phyloP scores from a whole-genome alignment of 2,888 invertebrate species.

The Andrena bucephala region DNA sequence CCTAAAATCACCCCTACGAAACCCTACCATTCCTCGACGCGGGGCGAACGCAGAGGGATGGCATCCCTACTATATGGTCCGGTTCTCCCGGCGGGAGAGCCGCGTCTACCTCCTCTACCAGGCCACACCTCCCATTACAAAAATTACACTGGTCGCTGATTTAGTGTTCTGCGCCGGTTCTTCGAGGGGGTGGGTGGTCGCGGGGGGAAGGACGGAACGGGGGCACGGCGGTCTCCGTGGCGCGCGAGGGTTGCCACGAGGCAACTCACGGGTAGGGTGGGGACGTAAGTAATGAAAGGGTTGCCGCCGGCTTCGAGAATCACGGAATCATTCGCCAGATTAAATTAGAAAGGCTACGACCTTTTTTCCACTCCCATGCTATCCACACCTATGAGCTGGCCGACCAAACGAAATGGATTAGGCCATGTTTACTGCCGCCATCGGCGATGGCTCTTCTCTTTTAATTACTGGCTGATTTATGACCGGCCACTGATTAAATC shows the following conservation, averaged over 20 bases:
- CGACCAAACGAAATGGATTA: slow-evolving; percentile 80
- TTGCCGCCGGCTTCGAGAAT: slow-evolving; percentile 82
- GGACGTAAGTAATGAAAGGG: slow-evolving; percentile 85
- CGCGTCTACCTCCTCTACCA: slow-evolving; percentile 77
- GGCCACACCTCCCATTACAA: slow-evolving; percentile 85
- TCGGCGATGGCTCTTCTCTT: slow-evolving; percentile 74
- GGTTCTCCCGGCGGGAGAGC: slow-evolving; percentile 53
- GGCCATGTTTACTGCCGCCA: slow-evolving; percentile 73
- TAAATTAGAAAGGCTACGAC: slow-evolving; percentile 84
- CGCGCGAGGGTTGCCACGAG: slow-evolving; percentile 51
- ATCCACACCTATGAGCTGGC: slow-evolving; percentile 57
- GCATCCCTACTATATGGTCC: slow-evolving; percentile 73
- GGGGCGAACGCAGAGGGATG: slow-evolving; percentile 67
- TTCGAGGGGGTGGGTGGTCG: slow-evolving; percentile 61
- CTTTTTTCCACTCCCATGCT: slow-evolving; percentile 74
- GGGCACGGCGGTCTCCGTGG: slow-evolving; percentile 50
- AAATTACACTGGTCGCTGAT: slow-evolving; percentile 85
- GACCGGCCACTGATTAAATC: slow-evolving; percentile 64
- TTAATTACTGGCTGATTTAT: slow-evolving; percentile 81
- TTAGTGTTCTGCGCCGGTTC: slow-evolving; percentile 83
- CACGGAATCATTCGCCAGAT: slow-evolving; percentile 85
- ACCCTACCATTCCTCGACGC: slow-evolving; percentile 66
- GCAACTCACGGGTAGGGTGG: slow-evolving; percentile 61
- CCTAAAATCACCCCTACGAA: slow-evolving; percentile 66
- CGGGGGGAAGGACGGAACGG: slow-evolving; percentile 47